Conservation (phyloP, 2,113 vertebrate genomes). For the Nothoprocta pentlandii region DNA sequence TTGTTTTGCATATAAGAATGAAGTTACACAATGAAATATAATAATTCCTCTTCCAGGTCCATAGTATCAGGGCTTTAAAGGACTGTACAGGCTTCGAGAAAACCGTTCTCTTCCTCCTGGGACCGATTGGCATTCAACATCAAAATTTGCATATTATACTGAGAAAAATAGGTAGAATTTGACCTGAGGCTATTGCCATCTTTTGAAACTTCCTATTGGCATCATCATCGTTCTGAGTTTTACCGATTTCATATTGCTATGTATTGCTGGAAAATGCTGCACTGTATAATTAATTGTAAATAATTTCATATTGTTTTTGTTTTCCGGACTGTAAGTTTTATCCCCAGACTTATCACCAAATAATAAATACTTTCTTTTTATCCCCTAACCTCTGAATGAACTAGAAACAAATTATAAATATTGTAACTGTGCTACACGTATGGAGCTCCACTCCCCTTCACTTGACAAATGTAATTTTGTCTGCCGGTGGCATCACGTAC, state of each 20-base stretch:
- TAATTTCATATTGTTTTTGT: neutral
- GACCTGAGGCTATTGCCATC: neutral
- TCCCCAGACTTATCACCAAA: neutral
- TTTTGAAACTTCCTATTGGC: neutral
- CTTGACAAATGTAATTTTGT: rapidly evolving
- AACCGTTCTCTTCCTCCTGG: neutral
- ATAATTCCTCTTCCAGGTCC: neutral
- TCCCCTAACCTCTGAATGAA: neutral
- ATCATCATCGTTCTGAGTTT: neutral
- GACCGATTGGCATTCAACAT: neutral
- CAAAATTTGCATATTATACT: neutral
- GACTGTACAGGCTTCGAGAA: neutral
- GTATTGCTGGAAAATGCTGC: neutral
- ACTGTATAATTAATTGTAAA: neutral
- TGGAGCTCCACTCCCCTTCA: neutral
- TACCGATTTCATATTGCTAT: neutral
- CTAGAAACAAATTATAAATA: neutral
- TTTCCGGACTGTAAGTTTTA: neutral
- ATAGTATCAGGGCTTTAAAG: neutral
- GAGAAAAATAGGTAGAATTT: neutral
- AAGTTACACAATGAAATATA: neutral
- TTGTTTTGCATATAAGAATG: neutral
- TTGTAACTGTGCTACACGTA: neutral
- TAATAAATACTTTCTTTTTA: neutral
- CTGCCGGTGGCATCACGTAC: neutral